Evolutionary conservation across 1,140 invertebrate genomes (phyloP), one percentile per base, ranked within the genome.

Genomic region (Drosophila arizonae): DNA sequence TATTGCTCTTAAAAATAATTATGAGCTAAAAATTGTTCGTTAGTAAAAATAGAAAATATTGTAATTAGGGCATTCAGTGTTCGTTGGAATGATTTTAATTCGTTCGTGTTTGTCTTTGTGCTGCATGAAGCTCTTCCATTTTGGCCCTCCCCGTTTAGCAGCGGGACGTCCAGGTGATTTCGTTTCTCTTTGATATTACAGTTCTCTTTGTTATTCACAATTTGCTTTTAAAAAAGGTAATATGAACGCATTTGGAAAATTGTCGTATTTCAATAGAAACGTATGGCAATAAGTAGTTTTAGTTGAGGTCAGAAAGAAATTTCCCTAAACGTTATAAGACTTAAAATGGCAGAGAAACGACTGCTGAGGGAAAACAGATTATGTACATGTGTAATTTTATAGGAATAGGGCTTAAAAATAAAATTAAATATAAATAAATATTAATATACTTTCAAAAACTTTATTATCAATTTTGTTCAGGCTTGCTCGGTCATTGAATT

Each of bases 401-500:
- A 33, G 8, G 30, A 43, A 45, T 15, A 45, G 43, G 10, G 43
- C 5, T n/a, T 33, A 2, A 1, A 8, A 33, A 8, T 33, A 33
- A 33, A 10, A 43, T 43, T 43, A 17, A 45, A 30, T 9, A 26
- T 13, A 62, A 1, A 15, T 24, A 57, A 28, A 43, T 33, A 39
- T 51, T 50, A 5, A 41, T 39, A n/a, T 13, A 11, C 41, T 17
- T 24, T 56, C 1, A 21, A 41, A 41, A 56, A 56, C 13, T 54
- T 30, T 30, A 30, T 30, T 1, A 26, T 17, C 26, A n/a, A 10
- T 6, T 43, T 39, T 66, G 2, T 17, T n/a, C 92, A 96, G 94
- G 96, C 97, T 17, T 96, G 95, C 76, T 96, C 96, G 4, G 96
- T 98, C 4, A 94, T 96, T 66, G 97, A 98, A 92, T 92, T 98